These are phyloP conservation scores for Merops nubicus DNA, from an alignment of 2,113 vertebrate genomes.

Conservation along the genomic window DNA sequence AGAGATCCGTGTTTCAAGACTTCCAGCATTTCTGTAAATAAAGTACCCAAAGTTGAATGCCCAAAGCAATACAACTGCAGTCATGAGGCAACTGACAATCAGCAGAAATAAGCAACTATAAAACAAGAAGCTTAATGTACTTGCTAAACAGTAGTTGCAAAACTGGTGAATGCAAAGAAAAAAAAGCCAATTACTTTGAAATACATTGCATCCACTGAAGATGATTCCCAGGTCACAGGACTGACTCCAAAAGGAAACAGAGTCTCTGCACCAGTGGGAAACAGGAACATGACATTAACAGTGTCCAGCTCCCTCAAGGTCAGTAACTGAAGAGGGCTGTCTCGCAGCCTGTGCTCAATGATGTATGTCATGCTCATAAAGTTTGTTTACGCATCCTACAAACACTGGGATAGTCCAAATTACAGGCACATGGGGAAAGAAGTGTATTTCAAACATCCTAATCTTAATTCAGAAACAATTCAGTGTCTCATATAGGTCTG, in stretches of 20 bases:
- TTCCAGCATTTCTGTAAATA: not conserved
- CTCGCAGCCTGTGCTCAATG: too few relatives aligned
- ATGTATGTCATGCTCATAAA: not conserved
- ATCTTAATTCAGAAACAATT: not conserved
- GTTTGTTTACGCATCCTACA: not conserved
- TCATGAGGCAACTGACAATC: not conserved
- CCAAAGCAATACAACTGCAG: not conserved
- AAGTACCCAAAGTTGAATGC: not conserved
- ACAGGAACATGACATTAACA: accelerated
- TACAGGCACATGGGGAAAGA: not conserved
- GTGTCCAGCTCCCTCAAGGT: not conserved
- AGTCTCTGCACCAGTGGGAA: not conserved
- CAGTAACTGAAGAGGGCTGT: not conserved
- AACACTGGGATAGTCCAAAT: not conserved
- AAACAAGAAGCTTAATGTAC: not conserved
- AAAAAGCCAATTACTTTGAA: not conserved
- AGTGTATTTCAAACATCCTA: not conserved
- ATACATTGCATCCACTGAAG: not conserved
- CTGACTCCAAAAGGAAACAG: not conserved
- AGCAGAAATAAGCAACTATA: not conserved
- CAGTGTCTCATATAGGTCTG: not conserved
- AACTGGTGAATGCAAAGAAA: not conserved
- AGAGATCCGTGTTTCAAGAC: not conserved
- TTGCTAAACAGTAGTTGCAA: not conserved
- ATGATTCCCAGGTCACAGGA: not conserved